These are phyloP conservation scores for Drosophila melanosoma DNA, from an alignment of 2,888 invertebrate species.

Conservation along the genomic window DNA sequence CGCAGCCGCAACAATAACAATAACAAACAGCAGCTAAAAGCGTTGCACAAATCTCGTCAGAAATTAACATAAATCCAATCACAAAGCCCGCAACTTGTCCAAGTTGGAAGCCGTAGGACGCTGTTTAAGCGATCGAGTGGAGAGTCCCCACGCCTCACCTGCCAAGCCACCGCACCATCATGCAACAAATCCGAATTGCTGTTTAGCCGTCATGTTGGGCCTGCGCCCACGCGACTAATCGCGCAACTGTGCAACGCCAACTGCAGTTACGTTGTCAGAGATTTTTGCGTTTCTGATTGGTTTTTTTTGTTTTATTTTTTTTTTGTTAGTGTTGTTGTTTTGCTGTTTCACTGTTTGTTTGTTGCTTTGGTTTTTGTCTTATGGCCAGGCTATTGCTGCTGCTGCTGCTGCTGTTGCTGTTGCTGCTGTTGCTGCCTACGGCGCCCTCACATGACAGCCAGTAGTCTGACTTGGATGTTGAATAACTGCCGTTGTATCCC, in stretches of 20 bases:
- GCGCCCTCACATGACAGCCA: conserved; percentile 73
- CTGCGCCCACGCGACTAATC: conserved; percentile 75
- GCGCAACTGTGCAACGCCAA: conserved; percentile 74
- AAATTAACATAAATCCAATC: conserved; percentile 81
- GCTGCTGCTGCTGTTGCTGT: conserved; percentile 26
- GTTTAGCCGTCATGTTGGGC: conserved; percentile 78
- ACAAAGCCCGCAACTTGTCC: conserved; percentile 71
- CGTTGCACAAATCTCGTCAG: conserved; percentile 78
- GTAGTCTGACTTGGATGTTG: conserved; percentile 62
- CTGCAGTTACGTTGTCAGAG: conserved; percentile 75
- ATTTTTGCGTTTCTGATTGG: conserved; percentile 70
- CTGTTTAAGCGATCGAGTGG: conserved; percentile 59
- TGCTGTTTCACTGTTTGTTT: conserved; percentile 25
- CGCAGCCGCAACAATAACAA: conserved; percentile 32
- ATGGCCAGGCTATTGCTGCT: conserved; percentile 6
- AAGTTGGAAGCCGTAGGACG: conserved; percentile 73
- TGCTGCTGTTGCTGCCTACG: conserved; percentile 53
- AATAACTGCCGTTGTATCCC: conserved; percentile 57
- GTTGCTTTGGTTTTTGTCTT: conserved; percentile 13
- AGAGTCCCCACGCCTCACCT: conserved; percentile 5
- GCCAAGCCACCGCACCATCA: conserved; percentile 4
- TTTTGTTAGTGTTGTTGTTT: conserved; percentile 22
- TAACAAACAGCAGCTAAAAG: conserved; percentile 63
- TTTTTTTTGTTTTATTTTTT: conserved; percentile 48
- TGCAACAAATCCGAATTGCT: conserved; percentile 48